Evolutionary conservation across 1,140 invertebrate species (phyloP).

Genomic region (Drosophila sechellia): DNA sequence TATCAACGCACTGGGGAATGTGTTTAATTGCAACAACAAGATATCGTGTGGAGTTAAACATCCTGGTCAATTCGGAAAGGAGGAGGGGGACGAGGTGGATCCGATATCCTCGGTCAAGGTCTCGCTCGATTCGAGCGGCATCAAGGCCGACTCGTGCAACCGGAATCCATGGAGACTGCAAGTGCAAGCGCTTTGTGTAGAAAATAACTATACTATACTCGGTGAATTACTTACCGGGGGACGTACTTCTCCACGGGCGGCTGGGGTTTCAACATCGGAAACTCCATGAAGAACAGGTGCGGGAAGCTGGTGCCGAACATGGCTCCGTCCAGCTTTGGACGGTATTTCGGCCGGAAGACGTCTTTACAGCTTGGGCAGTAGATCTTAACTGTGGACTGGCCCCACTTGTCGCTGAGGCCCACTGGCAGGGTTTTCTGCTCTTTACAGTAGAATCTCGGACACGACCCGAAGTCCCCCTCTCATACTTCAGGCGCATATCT

Average conservation of each 20-base stretch:
- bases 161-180: too few species aligned
- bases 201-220: too few species aligned
- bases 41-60: too few species aligned
- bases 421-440: slow-evolving; percentile 53
- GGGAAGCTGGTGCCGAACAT: slow-evolving; percentile 66
- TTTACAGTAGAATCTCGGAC: slow-evolving; percentile 57
- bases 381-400: slow-evolving; percentile 44
- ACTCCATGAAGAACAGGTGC: slow-evolving; percentile 68
- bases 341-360: slow-evolving; percentile 42
- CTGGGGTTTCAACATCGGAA: slow-evolving; percentile 12
- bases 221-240: too few species aligned
- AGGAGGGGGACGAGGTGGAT: too few species aligned
- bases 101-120: too few species aligned
- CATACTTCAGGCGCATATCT: slow-evolving; percentile 54
- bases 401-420: slow-evolving; percentile 33
- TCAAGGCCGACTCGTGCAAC: too few species aligned
- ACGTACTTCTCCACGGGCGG: slow-evolving; percentile 10
- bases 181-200: too few species aligned
- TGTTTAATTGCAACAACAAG: too few species aligned
- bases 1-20: slow-evolving; percentile 11
- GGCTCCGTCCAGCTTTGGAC: slow-evolving; percentile 51
- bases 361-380: slow-evolving; percentile 63
- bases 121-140: too few species aligned
- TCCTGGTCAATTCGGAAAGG: too few species aligned
- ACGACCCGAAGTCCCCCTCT: slow-evolving; percentile 59